Conservation (phyloP, 2,113 vertebrate species). For the Cyprinodon tularosa region DNA sequence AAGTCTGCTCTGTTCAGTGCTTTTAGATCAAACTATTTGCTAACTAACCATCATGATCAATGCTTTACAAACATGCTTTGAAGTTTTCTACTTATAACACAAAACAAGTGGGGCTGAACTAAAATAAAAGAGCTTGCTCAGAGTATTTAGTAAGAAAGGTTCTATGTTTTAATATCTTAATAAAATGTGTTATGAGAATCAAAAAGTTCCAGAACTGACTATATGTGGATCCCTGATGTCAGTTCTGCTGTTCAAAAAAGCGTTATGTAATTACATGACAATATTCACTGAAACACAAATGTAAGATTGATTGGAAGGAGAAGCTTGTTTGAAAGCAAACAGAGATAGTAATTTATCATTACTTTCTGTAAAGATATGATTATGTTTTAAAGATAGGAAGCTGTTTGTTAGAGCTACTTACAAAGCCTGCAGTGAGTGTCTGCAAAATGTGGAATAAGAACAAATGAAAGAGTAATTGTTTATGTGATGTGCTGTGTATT, state of each 20-base stretch:
- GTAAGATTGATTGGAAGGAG: not conserved
- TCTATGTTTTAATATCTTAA: not conserved
- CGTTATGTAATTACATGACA: not conserved
- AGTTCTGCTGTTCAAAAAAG: slow-evolving; percentile 3
- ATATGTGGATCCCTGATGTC: slow-evolving; percentile 8
- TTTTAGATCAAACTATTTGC: no score
- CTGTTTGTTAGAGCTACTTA: not conserved
- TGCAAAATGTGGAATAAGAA: not conserved
- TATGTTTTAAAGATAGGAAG: not conserved
- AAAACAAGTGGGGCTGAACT: no score
- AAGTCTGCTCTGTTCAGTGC: no score
- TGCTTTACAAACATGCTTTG: no score
- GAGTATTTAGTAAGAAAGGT: not conserved
- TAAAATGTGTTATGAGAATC: not conserved
- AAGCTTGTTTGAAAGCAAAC: not conserved
- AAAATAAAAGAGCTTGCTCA: no score
- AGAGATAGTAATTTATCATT: not conserved
- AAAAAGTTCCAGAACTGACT: not conserved
- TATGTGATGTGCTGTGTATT: not conserved
- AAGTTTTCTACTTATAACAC: no score
- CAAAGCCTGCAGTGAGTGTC: not conserved
- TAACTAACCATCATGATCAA: no score
- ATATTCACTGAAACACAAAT: not conserved
- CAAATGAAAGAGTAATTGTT: not conserved
- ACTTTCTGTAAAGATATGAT: not conserved